Evolutionary conservation across 2,888 invertebrate species (phyloP).

Genomic region (Mesorhabditis sp.): DNA sequence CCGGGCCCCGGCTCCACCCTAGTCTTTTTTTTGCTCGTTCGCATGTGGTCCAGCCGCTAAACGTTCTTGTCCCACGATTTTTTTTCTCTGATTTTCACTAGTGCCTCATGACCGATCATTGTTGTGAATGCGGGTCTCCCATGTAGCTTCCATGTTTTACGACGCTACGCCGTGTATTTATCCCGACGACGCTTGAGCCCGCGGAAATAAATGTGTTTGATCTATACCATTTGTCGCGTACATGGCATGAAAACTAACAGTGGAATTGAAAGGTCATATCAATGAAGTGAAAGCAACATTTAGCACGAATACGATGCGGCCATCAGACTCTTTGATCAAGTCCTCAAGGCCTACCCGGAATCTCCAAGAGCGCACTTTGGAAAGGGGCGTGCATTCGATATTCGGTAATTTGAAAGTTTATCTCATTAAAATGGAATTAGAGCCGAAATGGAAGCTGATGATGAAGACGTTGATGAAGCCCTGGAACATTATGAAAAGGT

Average conservation of each 20-base stretch:
- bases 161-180: too few relatives aligned
- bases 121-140: conserved; percentile 6
- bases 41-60: background rate
- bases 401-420: conserved; percentile 16
- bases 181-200: background rate
- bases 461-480: conserved; percentile 25
- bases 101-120: background rate
- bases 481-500: conserved; percentile 46
- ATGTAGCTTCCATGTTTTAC: background rate
- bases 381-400: conserved; percentile 42
- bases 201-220: background rate
- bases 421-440: conserved; percentile 10
- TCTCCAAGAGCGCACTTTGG: conserved; percentile 51
- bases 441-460: conserved; percentile 30
- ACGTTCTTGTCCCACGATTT: conserved; percentile 1
- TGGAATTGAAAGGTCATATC: background rate
- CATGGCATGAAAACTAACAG: background rate
- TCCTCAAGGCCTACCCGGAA: conserved; percentile 34
- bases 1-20: background rate
- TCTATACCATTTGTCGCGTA: background rate
- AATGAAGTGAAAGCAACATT: conserved; percentile 11
- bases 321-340: conserved; percentile 41
- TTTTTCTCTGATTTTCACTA: background rate
- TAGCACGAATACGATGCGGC: conserved; percentile 51
- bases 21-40: background rate